Conservation (phyloP, 2,888 invertebrate species). For the Ormyrus labotus region DNA sequence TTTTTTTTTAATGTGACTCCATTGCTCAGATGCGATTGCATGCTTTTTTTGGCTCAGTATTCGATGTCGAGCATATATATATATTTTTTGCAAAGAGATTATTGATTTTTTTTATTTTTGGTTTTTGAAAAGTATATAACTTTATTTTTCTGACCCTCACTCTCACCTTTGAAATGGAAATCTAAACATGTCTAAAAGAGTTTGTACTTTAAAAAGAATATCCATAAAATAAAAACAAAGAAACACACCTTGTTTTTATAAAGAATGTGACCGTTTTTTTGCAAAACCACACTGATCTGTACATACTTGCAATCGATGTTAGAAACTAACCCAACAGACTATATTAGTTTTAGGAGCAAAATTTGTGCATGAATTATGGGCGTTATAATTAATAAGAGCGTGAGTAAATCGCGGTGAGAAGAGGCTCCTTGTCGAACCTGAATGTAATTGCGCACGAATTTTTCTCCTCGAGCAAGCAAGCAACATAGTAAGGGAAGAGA, state of each 20-base stretch:
- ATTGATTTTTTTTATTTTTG: conserved; percentile 3
- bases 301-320: conserved; percentile 36
- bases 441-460: conserved; percentile 11
- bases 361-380: neutral
- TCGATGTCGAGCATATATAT: conserved; percentile 9
- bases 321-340: neutral
- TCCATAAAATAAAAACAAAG: neutral
- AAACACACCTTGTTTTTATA: too few relatives aligned
- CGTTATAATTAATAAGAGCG: too few relatives aligned
- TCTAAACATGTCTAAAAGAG: too few relatives aligned
- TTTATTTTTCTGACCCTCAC: too few relatives aligned
- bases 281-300: conserved; percentile 13
- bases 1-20: conserved; percentile 18
- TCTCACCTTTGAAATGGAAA: too few relatives aligned
- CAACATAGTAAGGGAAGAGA: neutral
- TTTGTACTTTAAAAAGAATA: neutral
- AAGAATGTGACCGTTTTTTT: too few relatives aligned
- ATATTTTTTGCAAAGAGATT: neutral
- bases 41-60: conserved; percentile 15
- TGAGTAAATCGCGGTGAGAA: too few relatives aligned
- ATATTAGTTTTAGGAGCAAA: neutral
- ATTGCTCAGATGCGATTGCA: conserved; percentile 15
- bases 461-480: conserved; percentile 28
- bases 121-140: neutral
- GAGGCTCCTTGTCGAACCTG: too few relatives aligned